Evolutionary conservation across 2,888 invertebrate genomes (phyloP).

Genomic region (Helobdella robusta): DNA sequence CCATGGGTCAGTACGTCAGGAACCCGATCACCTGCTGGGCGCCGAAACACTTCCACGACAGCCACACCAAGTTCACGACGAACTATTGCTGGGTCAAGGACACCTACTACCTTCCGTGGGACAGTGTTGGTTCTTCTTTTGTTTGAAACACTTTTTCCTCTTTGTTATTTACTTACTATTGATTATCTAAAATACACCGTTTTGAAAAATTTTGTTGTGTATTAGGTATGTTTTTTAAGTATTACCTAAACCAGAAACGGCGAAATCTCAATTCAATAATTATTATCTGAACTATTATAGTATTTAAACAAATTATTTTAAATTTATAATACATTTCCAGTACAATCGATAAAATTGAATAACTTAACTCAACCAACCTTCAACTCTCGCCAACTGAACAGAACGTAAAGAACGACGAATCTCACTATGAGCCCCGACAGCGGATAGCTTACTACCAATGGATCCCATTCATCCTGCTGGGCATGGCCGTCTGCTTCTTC

Average conservation of each 20-base stretch:
- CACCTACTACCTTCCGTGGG: conserved; percentile 36
- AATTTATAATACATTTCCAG: conserved; percentile 31
- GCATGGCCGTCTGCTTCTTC: conserved; percentile 47
- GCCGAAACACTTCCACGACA: conserved; percentile 35
- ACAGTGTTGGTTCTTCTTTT: conserved; percentile 20
- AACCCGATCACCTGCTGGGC: conserved; percentile 36
- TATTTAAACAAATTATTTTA: too few relatives aligned
- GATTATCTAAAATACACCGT: too few relatives aligned
- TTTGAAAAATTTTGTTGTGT: too few relatives aligned
- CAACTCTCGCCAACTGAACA: too few relatives aligned
- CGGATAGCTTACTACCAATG: conserved; percentile 39
- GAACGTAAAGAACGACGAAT: background rate
- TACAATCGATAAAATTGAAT: conserved; percentile 30
- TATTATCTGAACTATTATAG: too few relatives aligned
- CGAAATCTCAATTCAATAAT: too few relatives aligned
- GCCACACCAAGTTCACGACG: conserved; percentile 33
- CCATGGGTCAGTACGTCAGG: conserved; percentile 31
- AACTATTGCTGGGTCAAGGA: conserved; percentile 37
- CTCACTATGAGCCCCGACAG: conserved; percentile 32
- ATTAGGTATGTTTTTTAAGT: too few relatives aligned
- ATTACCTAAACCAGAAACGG: too few relatives aligned
- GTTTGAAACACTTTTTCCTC: too few relatives aligned
- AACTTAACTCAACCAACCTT: too few relatives aligned
- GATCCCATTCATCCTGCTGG: conserved; percentile 43
- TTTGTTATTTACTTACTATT: too few relatives aligned